Evolutionary conservation across 2,797 vertebrate species (phyloP), one percentile per base, ranked within the genome.

Genomic region (Mionectes olivaceus): DNA sequence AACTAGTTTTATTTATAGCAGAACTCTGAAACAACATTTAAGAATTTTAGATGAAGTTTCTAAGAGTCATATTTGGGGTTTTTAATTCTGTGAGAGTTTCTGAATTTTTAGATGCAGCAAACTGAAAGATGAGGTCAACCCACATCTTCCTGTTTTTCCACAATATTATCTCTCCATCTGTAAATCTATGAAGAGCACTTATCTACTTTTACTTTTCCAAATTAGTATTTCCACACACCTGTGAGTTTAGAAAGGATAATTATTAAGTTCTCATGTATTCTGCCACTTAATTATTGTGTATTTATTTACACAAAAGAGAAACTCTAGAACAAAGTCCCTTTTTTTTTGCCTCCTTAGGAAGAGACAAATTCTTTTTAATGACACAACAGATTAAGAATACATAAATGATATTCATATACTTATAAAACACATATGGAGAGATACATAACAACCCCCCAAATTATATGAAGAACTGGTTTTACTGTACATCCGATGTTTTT

Each of bases 1-100:
- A 86, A 83, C 43, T 90, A 52, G 25, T 60, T 80, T 74, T 3
- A 17, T 44, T 89, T 56, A 18, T 50, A 77, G 59, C 25, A 70
- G 52, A 93, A 84, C 18, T 74, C 71, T 28, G 10, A 92, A 92
- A 81, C 9, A 89, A 52, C 13, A 83, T 24, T 56, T 22, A 91
- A 74, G 24, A 73, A 60, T 57, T 79, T 82, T n/a, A 90, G 19
- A 60, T 60, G 0, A 64, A 27, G 4, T 25, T 79, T 64, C 1
- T 30, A 24, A 24, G 53, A 87, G n/a, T 63, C 13, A 2, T 61
- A 76, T 30, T 49, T 43, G 10, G 7, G 4, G 2, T 1, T 23
- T 75, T 61, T 59, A 61, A 19, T 44, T 73, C 27, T 80, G 4
- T 23, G 15, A 56, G 15, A 59, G 27, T 37, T 70, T 69, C 35